Base-by-base conservation (phyloP, 2,797 vertebrate species). In the Hyperoplus lanceolatus region DNA sequence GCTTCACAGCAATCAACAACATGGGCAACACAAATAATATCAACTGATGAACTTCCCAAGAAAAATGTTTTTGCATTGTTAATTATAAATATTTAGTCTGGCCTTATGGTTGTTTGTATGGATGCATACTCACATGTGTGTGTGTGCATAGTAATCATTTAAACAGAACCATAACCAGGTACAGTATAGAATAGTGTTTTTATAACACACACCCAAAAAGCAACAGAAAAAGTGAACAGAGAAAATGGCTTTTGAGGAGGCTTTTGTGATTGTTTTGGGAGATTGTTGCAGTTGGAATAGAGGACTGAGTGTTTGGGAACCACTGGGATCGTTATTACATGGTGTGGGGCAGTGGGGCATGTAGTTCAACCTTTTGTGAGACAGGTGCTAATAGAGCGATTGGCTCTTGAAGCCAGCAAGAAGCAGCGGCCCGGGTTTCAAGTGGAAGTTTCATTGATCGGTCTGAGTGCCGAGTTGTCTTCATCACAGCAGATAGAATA, bases 391-490 rank as follows among this genome's bases (percentile, higher is more conserved):
- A 89, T 73, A 61, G 70, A 80, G 63, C 60, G 6, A 16, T 45
- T 62, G 56, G 58, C 73, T 75, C 38, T 65, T 75, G 66, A 64
- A 60, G 73, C 65, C 48, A 69, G 49, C 49, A 62, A 50, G 68
- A 75, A 67, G 57, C 1, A 3, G 16, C 57, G 16, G 65, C 73
- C 77, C 65, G 50, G 75, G 70, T 60, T 16, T 71, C 39, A 16
- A 10, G 48, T 58, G 75, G 76, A 74, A 69, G 66, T 54, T 55
- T 42, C 48, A 89, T 89, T 46, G 85, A 90, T 89, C 73, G 1
- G 69, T 84, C 83, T 80, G 77, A 59, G 80, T 73, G 15, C 63
- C 18, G 63, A 18, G 9, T 43, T 6, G 0, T 69, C 55, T 59
- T 50, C 53, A 49, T 71, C 48, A 1, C 21, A 56, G 51, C 66